Conservation (phyloP, 2,888 invertebrate genomes). For the Nasonia oneida region DNA sequence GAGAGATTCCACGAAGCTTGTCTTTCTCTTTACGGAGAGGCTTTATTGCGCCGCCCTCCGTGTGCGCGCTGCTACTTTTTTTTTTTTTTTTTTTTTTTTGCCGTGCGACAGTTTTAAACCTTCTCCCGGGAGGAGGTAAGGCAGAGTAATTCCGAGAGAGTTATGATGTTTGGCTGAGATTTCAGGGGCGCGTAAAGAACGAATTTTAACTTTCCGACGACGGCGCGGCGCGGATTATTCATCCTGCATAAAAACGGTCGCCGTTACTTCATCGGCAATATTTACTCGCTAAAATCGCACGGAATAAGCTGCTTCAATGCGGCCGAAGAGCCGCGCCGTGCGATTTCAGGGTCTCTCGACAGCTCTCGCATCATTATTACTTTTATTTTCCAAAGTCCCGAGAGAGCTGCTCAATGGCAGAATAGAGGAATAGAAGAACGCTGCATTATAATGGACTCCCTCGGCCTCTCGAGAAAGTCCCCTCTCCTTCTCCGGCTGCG, state of each 20-base stretch:
- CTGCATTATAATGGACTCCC: slow-evolving; percentile 27
- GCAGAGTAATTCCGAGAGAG: neutral
- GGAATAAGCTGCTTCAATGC: no score
- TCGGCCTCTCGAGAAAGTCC: slow-evolving; percentile 3
- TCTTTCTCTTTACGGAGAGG: neutral
- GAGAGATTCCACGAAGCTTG: slow-evolving; percentile 11
- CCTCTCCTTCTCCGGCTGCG: neutral
- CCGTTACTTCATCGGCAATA: no score
- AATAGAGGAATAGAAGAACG: neutral
- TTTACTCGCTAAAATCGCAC: no score
- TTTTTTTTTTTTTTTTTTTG: neutral
- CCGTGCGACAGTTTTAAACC: no score
- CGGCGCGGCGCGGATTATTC: no score
- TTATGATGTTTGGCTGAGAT: neutral
- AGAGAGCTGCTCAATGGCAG: slow-evolving; percentile 27
- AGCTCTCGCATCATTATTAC: slow-evolving; percentile 16
- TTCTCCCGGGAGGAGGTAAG: no score
- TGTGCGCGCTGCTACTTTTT: neutral
- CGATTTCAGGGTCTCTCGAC: slow-evolving; percentile 30
- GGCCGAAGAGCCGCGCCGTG: no score
- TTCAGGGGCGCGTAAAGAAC: neutral
- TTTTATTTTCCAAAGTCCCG: slow-evolving; percentile 47
- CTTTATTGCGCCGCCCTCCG: neutral
- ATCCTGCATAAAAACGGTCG: no score
- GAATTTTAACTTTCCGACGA: no score